Evolutionary conservation across 92 coral and sea anemone genomes (phyloP).

Genomic region (Phenganax subtilis): DNA sequence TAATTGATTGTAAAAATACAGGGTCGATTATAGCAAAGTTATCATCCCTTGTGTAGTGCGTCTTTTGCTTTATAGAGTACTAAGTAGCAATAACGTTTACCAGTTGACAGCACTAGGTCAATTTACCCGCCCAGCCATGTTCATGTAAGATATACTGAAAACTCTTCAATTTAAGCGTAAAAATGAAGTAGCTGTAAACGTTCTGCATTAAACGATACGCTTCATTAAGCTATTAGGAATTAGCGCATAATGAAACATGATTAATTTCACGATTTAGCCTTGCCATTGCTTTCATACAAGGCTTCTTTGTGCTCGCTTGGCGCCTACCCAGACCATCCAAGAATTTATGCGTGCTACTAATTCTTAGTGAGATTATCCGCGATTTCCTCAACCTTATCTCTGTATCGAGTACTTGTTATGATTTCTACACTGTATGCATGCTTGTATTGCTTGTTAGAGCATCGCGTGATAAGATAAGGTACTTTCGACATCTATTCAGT

Average conservation of each 20-base stretch:
- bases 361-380: conserved; percentile 5
- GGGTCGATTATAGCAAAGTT: background rate
- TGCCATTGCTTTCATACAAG: conserved; percentile 6
- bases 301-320: conserved; percentile 12
- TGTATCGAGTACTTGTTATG: conserved; percentile 19
- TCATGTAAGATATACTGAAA: background rate
- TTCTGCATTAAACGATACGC: background rate
- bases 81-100: no score
- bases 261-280: background rate
- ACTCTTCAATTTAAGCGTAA: background rate
- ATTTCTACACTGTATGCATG: background rate
- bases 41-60: background rate
- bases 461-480: conserved; percentile 9
- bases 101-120: no score
- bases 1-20: background rate
- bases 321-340: background rate
- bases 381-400: background rate
- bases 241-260: conserved; percentile 17
- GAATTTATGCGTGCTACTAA: background rate
- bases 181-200: no score
- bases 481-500: background rate
- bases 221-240: background rate
- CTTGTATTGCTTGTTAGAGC: conserved; percentile 6
- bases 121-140: background rate
- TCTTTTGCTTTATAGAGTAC: background rate